Evolutionary conservation across 2,113 vertebrate genomes (phyloP).

Genomic region (Vidua macroura): DNA sequence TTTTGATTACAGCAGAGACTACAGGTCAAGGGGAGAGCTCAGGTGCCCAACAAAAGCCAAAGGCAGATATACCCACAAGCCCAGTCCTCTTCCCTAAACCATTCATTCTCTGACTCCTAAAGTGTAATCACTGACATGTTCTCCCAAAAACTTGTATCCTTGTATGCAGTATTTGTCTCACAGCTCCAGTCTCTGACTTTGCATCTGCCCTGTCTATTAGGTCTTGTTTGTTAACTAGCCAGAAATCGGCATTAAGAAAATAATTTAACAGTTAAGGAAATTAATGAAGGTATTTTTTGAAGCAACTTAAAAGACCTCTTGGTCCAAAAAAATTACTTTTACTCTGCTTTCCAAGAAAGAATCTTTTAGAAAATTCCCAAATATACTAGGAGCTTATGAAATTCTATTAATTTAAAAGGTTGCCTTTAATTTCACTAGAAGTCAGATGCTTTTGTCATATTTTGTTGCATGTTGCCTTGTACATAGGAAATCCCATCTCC

Average conservation of each 20-base stretch:
- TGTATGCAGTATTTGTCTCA: background rate
- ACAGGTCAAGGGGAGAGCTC: background rate
- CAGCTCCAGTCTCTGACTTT: background rate
- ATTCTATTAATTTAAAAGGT: background rate
- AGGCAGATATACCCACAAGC: background rate
- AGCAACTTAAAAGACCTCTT: background rate
- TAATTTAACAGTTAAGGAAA: background rate
- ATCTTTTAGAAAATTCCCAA: background rate
- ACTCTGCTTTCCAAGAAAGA: background rate
- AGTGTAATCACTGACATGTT: background rate
- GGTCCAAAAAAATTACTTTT: background rate
- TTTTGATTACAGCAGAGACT: background rate
- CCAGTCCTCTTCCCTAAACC: background rate
- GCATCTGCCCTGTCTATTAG: background rate
- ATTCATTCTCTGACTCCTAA: background rate
- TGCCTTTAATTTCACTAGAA: background rate
- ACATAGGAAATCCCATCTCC: background rate
- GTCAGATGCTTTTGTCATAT: background rate
- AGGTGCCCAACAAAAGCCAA: background rate
- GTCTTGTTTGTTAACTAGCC: background rate
- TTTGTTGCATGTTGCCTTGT: background rate
- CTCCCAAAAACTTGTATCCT: background rate
- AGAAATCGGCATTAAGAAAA: background rate
- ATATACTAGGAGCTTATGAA: background rate
- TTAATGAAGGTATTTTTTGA: background rate